These are phyloP conservation scores for Tadarida brasiliensis DNA, from an alignment of 2,797 vertebrate genomes.

Conservation along the genomic window DNA sequence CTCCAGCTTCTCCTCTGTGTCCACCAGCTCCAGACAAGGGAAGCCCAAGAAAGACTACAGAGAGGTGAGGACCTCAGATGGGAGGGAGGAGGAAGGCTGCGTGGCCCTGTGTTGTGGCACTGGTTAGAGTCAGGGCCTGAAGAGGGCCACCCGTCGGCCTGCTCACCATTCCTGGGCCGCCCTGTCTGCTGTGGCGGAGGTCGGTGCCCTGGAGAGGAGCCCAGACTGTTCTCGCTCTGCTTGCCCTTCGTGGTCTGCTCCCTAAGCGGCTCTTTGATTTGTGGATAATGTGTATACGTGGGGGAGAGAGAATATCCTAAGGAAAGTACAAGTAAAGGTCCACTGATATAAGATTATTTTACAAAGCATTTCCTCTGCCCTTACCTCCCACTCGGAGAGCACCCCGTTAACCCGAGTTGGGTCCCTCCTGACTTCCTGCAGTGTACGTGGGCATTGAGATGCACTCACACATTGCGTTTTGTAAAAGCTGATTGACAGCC, in stretches of 20 bases:
- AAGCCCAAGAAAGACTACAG: slow-evolving; percentile 88
- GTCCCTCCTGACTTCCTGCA: not conserved
- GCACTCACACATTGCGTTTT: not conserved
- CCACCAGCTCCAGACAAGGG: slow-evolving; percentile 88
- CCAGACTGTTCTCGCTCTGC: fast-evolving
- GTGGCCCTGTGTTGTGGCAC: fast-evolving
- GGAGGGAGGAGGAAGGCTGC: fast-evolving
- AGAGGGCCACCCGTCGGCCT: fast-evolving
- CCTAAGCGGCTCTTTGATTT: not conserved
- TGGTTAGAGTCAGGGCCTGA: fast-evolving
- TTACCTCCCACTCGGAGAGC: fast-evolving
- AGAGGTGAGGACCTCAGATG: slow-evolving; percentile 89
- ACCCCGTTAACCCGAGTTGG: fast-evolving
- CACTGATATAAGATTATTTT: not conserved
- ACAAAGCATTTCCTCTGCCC: not conserved
- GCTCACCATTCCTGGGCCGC: not conserved
- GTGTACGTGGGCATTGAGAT: fast-evolving
- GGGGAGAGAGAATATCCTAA: not conserved
- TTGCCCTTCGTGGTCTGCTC: not conserved
- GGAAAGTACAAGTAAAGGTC: not conserved
- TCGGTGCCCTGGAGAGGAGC: not conserved
- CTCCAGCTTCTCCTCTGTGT: slow-evolving; percentile 92
- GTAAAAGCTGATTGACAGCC: not conserved
- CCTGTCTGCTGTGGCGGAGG: fast-evolving
- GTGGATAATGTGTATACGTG: not conserved